Evolutionary conservation across 1,140 invertebrate species (phyloP).

Genomic region (Archegozetes longisetosus): DNA sequence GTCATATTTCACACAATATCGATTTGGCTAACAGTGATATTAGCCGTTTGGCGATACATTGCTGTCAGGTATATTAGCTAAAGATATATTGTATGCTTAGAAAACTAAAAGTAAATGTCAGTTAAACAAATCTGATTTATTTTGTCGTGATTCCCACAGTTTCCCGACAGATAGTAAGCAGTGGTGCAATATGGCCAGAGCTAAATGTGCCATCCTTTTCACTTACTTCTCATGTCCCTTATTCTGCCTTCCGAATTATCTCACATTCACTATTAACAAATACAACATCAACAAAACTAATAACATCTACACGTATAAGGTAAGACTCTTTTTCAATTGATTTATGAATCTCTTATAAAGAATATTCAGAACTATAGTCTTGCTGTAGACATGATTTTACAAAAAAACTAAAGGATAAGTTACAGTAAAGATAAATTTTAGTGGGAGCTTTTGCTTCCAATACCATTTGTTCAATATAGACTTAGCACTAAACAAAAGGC

Average conservation of each 20-base stretch:
- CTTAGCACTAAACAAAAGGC: no score
- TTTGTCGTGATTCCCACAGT: not conserved
- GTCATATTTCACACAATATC: slow-evolving; percentile 75
- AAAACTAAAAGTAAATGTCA: no score
- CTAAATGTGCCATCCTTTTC: slow-evolving; percentile 50
- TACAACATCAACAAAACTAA: not conserved
- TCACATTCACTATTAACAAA: slow-evolving; percentile 18
- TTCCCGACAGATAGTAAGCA: slow-evolving; percentile 18
- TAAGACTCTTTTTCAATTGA: no score
- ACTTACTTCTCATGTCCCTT: slow-evolving; percentile 54
- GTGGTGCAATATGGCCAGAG: slow-evolving; percentile 30
- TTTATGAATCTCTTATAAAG: no score
- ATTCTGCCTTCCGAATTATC: slow-evolving; percentile 44
- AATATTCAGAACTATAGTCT: no score
- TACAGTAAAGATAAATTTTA: no score
- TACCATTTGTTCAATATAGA: no score
- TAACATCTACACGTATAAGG: not conserved
- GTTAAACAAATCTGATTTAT: not conserved
- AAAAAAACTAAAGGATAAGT: no score
- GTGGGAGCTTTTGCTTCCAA: no score
- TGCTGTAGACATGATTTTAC: no score
- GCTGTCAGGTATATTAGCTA: slow-evolving; percentile 38
- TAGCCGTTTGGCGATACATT: slow-evolving; percentile 83
- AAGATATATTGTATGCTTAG: not conserved
- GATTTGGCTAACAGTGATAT: slow-evolving; percentile 72